phyloP scores from a whole-genome alignment of 2,113 vertebrate species.

The Cygnus atratus region DNA sequence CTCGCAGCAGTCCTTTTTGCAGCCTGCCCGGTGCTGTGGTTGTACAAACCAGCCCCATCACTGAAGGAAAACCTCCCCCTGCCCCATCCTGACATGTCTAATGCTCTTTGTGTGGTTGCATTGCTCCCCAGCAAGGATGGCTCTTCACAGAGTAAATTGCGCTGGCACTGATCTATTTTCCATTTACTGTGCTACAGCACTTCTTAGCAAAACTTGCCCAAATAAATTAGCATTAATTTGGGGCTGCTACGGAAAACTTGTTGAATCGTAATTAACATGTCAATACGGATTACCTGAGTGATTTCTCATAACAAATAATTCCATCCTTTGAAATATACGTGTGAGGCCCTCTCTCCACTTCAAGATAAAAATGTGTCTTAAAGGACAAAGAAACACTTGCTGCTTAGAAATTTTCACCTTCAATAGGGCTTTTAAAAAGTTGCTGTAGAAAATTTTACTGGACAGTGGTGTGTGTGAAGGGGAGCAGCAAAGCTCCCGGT shows the following conservation, averaged over 20 bases:
- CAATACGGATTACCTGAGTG: rapidly evolving
- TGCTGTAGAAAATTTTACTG: not conserved
- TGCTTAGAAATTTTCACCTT: not conserved
- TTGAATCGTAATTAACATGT: not conserved
- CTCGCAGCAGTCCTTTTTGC: not conserved
- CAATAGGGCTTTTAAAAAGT: not conserved
- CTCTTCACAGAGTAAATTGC: not conserved
- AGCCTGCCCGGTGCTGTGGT: not conserved
- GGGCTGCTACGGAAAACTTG: not conserved
- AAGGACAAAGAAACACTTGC: not conserved
- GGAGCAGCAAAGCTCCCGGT: not conserved
- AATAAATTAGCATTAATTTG: not conserved
- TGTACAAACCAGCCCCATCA: not conserved
- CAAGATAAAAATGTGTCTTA: not conserved
- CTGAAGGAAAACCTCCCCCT: rapidly evolving
- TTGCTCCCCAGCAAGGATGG: not conserved
- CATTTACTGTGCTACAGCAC: not conserved
- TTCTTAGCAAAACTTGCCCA: not conserved
- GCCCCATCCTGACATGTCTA: rapidly evolving
- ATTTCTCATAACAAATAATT: not conserved
- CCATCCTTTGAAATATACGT: not conserved
- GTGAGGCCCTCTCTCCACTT: not conserved
- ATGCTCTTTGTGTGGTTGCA: rapidly evolving
- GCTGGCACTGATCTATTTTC: not conserved
- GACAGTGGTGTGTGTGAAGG: rapidly evolving